Evolutionary conservation across 1,140 invertebrate species (phyloP).

Genomic region (Brachionus rubens): DNA sequence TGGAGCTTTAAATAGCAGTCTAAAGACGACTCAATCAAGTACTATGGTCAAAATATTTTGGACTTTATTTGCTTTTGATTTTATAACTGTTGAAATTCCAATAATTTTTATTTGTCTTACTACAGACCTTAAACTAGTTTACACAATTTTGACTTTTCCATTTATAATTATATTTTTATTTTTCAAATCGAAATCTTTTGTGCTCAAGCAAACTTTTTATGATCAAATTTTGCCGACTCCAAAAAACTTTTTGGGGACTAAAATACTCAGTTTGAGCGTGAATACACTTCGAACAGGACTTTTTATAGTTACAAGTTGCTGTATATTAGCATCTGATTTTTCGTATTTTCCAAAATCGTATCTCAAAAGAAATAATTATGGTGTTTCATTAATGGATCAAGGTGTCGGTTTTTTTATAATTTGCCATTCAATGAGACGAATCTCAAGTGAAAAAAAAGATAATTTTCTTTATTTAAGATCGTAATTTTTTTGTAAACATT

Average conservation of each 20-base stretch:
- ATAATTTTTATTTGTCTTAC: background rate
- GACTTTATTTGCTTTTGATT: background rate
- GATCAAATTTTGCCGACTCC: background rate
- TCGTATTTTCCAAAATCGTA: background rate
- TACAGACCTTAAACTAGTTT: background rate
- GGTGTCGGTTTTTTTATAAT: slow-evolving; percentile 85
- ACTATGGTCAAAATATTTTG: no score
- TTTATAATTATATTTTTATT: background rate
- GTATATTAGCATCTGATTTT: slow-evolving; percentile 32
- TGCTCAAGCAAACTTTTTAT: background rate
- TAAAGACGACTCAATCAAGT: no score
- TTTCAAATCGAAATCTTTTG: background rate
- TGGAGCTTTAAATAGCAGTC: no score
- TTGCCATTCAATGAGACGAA: slow-evolving; percentile 69
- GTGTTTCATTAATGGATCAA: slow-evolving; percentile 86
- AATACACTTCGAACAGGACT: slow-evolving; percentile 19
- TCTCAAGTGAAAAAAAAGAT: background rate
- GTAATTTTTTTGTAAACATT: no score
- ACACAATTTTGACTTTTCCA: background rate
- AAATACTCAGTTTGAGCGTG: slow-evolving; percentile 2
- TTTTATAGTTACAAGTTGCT: slow-evolving; percentile 1
- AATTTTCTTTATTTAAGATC: no score
- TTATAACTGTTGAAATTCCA: background rate
- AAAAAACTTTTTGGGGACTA: background rate
- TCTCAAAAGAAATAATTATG: slow-evolving; percentile 79